Evolutionary conservation across 2,797 vertebrate species (phyloP).

Genomic region (Emydoidea blandingii): DNA sequence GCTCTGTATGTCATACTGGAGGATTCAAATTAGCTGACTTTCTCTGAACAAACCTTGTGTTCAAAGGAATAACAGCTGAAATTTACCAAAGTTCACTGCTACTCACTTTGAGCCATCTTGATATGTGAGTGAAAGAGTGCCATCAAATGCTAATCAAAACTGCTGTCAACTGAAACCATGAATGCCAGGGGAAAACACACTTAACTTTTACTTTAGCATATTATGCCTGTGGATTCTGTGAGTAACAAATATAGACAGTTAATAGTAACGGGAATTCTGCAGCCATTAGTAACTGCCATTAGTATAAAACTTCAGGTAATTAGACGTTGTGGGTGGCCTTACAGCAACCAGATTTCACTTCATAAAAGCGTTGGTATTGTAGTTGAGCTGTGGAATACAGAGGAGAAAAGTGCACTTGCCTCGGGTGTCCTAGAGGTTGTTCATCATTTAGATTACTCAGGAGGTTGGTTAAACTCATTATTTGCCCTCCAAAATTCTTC

Average conservation of each 20-base stretch:
- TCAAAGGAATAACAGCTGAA: not conserved
- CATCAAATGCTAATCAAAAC: conserved; percentile 10
- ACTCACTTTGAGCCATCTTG: not conserved
- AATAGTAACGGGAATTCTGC: not conserved
- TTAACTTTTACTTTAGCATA: not conserved
- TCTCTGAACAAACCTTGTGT: not conserved
- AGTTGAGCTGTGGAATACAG: not conserved
- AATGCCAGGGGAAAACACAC: not conserved
- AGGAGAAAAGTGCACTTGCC: conserved; percentile 39
- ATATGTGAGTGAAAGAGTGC: too few relatives aligned
- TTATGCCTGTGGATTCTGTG: not conserved
- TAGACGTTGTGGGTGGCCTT: not conserved
- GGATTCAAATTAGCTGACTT: not conserved
- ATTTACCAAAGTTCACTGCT: conserved; percentile 1
- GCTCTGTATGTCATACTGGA: not conserved
- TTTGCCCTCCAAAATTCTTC: conserved; percentile 14
- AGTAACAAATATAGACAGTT: not conserved
- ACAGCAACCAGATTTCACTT: conserved; percentile 29
- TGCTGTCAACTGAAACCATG: not conserved
- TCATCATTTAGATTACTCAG: conserved; percentile 49
- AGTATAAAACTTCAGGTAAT: not conserved
- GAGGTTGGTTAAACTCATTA: conserved; percentile 52
- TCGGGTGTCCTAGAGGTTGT: conserved; percentile 37
- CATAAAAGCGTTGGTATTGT: not conserved
- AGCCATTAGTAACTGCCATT: not conserved